Evolutionary conservation across 2,888 invertebrate genomes (phyloP).

Genomic region (Epinotia nisella): DNA sequence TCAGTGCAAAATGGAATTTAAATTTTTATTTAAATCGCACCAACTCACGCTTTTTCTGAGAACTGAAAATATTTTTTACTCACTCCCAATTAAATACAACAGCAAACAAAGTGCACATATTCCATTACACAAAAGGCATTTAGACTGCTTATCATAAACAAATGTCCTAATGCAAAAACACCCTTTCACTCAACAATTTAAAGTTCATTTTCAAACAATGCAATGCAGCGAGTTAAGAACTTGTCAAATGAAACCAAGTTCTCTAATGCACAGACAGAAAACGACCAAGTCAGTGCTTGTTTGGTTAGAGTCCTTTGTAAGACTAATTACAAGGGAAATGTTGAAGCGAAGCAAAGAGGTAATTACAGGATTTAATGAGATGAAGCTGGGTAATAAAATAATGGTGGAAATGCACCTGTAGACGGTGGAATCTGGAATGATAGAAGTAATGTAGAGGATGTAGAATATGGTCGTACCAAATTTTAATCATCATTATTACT

Average conservation of each 20-base stretch:
- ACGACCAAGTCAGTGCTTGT: constrained; percentile 36
- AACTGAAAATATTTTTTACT: neutral
- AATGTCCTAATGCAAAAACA: neutral
- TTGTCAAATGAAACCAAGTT: neutral
- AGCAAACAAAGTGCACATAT: constrained; percentile 18
- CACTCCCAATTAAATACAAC: constrained; percentile 1
- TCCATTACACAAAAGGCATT: constrained; percentile 18
- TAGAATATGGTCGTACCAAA: too few relatives aligned
- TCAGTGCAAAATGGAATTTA: neutral
- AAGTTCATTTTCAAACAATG: constrained; percentile 15
- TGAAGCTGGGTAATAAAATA: constrained; percentile 15
- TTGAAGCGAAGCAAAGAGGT: constrained; percentile 7
- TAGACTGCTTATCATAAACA: neutral
- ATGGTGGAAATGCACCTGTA: neutral
- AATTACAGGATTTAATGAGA: constrained; percentile 29
- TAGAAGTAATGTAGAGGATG: neutral
- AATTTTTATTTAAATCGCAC: neutral
- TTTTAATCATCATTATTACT: too few relatives aligned
- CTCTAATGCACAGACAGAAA: constrained; percentile 21
- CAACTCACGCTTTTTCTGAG: neutral
- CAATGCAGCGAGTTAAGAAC: neutral
- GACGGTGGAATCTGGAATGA: neutral
- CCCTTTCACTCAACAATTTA: neutral
- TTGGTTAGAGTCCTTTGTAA: constrained; percentile 25
- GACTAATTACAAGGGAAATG: constrained; percentile 33